A percentile compares a stretch with the other conserved stretches of the same genome.
Conservation (phyloP, 53 echinoderm and acorn worm species). For the Holothuria scabra region DNA sequence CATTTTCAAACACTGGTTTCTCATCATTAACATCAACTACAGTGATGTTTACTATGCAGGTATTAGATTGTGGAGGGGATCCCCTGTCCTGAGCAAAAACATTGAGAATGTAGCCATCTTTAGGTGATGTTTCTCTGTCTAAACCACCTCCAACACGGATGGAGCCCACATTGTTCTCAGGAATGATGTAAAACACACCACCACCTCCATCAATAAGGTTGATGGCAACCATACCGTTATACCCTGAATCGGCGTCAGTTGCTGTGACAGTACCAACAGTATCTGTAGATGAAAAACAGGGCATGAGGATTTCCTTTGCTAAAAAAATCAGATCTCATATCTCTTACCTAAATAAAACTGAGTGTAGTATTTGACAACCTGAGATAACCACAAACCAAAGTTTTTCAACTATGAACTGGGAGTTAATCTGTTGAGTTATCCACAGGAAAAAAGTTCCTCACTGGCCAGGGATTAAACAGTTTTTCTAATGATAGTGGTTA, state of each 20-base stretch:
- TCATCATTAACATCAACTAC: slow-evolving; percentile 2
- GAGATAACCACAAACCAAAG: too few species aligned
- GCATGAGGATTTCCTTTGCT: too few species aligned
- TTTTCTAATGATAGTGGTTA: too few species aligned
- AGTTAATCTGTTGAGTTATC: too few species aligned
- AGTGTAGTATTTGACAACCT: too few species aligned
- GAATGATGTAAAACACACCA: not conserved
- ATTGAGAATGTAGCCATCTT: not conserved
- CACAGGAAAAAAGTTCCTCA: too few species aligned
- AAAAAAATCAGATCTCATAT: too few species aligned
- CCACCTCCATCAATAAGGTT: not conserved
- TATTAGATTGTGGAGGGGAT: not conserved
- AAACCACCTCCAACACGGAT: not conserved
- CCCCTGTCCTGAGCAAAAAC: not conserved
- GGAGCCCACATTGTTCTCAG: not conserved
- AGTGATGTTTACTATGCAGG: slow-evolving; percentile 1
- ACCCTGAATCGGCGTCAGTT: not conserved
- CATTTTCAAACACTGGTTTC: not conserved
- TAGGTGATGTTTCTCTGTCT: not conserved
- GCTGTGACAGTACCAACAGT: not conserved
- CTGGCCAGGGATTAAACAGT: too few species aligned
- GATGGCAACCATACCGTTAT: not conserved
- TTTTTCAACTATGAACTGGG: too few species aligned
- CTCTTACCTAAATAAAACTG: too few species aligned
- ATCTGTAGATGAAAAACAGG: not conserved